Evolutionary conservation across 2,113 vertebrate species (phyloP).

Genomic region (Labeo rohita): DNA sequence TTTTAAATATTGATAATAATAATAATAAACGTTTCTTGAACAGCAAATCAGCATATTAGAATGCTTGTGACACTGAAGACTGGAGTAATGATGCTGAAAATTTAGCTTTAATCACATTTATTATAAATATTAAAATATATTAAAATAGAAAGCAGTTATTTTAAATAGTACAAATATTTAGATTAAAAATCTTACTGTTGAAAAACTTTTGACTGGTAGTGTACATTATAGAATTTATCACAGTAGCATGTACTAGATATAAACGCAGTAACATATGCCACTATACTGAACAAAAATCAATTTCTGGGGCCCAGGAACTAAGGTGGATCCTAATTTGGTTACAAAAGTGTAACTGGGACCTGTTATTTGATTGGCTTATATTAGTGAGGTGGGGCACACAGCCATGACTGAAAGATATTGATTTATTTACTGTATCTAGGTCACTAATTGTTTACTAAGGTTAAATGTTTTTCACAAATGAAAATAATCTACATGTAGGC

Average conservation of each 20-base stretch:
- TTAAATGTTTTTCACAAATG: not conserved
- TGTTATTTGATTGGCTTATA: conserved; percentile 11
- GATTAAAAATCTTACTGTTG: no score
- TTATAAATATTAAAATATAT: no score
- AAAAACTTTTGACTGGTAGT: no score
- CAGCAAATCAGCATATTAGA: no score
- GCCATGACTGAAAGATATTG: not conserved
- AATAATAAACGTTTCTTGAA: no score
- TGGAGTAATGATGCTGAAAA: no score
- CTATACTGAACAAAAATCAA: not conserved
- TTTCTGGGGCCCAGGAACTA: not conserved
- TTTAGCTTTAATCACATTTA: no score
- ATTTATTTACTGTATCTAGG: not conserved
- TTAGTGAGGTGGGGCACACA: not conserved
- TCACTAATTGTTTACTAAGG: conserved; percentile 1
- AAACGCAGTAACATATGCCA: not conserved
- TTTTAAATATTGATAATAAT: no score
- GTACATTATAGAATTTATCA: not conserved
- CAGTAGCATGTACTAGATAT: not conserved
- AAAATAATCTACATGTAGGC: not conserved
- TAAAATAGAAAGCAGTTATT: no score
- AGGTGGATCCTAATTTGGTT: not conserved
- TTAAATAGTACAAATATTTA: no score
- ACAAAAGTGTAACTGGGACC: not conserved
- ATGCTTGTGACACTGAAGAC: no score